phyloP scores from a whole-genome alignment of 2,113 vertebrate genomes.

The Clupea harengus region DNA sequence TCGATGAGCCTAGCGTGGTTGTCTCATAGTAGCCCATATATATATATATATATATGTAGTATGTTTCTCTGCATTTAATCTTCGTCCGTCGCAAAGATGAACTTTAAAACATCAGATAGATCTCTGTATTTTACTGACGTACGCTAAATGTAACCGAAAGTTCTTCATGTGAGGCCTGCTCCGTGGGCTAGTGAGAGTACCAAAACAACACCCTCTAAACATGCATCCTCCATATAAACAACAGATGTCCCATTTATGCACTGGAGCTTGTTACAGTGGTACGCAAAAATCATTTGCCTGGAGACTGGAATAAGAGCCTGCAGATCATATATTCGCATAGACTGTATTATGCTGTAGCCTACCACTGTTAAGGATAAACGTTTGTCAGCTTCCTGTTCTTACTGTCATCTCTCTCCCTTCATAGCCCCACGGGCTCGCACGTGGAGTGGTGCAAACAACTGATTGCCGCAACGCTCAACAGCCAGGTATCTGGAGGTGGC shows the following conservation, averaged over 20 bases:
- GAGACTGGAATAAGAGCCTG: background rate
- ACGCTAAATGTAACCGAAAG: background rate
- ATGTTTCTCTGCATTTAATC: no score
- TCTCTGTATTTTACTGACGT: background rate
- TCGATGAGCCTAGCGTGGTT: background rate
- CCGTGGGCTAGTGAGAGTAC: background rate
- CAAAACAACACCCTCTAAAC: background rate
- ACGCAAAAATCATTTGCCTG: background rate
- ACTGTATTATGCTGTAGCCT: background rate
- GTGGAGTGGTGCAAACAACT: slow-evolving; percentile 99
- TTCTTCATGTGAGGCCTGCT: background rate
- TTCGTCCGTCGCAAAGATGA: background rate
- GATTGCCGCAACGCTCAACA: slow-evolving; percentile 97
- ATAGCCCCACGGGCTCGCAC: slow-evolving; percentile 91
- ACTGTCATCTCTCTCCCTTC: slow-evolving; percentile 43
- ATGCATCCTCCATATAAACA: background rate
- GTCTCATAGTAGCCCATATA: background rate
- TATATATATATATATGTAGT: no score
- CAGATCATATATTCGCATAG: background rate
- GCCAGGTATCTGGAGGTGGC: slow-evolving; percentile 82
- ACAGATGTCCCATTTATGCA: background rate
- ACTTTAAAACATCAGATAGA: background rate
- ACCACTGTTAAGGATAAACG: background rate
- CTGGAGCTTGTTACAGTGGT: background rate
- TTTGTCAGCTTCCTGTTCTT: background rate